phyloP scores from a whole-genome alignment of 2,888 invertebrate genomes.

The Oscheius onirici region DNA sequence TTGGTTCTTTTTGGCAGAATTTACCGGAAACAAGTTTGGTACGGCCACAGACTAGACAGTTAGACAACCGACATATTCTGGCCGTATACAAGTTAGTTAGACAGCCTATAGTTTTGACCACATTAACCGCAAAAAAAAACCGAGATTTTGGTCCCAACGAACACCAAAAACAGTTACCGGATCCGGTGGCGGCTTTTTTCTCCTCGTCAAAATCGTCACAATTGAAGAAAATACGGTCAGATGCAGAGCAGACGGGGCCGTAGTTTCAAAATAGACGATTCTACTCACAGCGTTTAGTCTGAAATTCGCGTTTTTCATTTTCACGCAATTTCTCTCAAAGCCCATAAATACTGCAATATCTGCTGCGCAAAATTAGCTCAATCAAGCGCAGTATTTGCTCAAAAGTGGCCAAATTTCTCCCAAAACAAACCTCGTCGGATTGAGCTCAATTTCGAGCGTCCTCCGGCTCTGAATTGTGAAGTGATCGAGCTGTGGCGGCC shows the following conservation, averaged over 20 bases:
- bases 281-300: constrained; percentile 42
- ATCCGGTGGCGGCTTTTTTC: constrained; percentile 50
- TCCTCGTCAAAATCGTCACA: constrained; percentile 43
- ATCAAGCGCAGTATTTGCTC: constrained; percentile 14
- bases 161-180: constrained; percentile 35
- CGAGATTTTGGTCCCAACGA: neutral
- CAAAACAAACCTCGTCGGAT: constrained; percentile 26
- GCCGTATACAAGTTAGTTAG: no score
- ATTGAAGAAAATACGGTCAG: constrained; percentile 52
- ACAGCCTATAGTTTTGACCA: no score
- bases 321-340: neutral
- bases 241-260: constrained; percentile 51
- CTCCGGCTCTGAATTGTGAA: constrained; percentile 29
- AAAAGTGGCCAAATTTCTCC: constrained; percentile 15
- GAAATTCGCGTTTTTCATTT: neutral
- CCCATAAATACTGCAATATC: constrained; percentile 2
- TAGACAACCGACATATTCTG: no score
- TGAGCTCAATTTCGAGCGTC: constrained; percentile 29
- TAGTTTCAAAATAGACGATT: constrained; percentile 56
- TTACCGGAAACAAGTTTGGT: no score
- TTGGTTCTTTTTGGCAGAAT: no score
- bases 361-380: constrained; percentile 17
- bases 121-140: no score
- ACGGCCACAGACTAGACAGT: no score
- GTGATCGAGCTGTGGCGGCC: constrained; percentile 34